Evolutionary conservation across 2,888 invertebrate species (phyloP), one percentile per base, ranked within the genome.

Genomic region (Leucophenga maculata): DNA sequence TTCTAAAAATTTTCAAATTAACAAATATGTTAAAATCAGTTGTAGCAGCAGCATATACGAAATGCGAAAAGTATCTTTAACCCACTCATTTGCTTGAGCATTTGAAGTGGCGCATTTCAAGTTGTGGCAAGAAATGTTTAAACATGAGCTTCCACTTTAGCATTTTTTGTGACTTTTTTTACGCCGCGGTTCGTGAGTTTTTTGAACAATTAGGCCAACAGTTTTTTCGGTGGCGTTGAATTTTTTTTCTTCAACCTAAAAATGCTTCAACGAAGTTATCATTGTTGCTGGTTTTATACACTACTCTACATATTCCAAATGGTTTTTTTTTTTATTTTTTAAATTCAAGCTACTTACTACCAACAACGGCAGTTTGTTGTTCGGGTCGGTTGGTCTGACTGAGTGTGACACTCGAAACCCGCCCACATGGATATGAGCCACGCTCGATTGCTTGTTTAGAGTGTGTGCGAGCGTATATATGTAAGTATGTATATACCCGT

Each of bases 1-100:
- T 67, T 67, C 39, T 48, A 59, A 26, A 65, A 31, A 59, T 71
- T 69, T 72, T 74, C 59, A 59, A 64, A 64, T 64, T 46, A 64
- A 46, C 62, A 64, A 64, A 64, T 64, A 22, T 64, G 46, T 57
- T 26, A 57, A 26, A 62, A 64, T 14, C 18, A 62, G n/a, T 32
- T 39, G 39, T 11, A 39, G 39, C 39, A 39, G 8, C 39, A 8
- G 8, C 32, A 32, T 6, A 39, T 39, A 39, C 39, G 11, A 39
- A 39, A 39, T 39, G 39, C 8, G 39, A 39, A 64, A 22, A 31
- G 26, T 26, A 13, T 57, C 57, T 16, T 39, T 64, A 64, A 39
- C 60, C 60, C 39, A 46, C 55, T 55, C 55, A 55, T n/a, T 57
- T 22, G 18, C 54, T 54, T 22, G 22, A 11, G 9, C 16, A 52